Percentiles rank a stretch among this genome's conserved stretches.
Conservation (phyloP, 2,888 invertebrate genomes). For the Oegoconia quadripuncta region DNA sequence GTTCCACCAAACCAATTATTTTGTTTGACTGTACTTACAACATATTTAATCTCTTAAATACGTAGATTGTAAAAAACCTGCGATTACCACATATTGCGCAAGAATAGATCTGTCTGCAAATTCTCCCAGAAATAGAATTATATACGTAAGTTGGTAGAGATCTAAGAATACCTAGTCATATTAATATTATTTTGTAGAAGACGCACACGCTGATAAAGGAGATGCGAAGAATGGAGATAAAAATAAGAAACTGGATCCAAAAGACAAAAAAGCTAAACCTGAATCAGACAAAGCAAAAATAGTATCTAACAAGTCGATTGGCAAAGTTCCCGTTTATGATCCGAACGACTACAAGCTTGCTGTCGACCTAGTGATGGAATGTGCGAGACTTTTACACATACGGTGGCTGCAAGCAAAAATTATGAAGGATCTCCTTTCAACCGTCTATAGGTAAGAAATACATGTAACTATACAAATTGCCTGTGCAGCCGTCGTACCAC, state of each 20-base stretch:
- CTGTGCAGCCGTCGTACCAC: no score
- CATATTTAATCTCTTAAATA: no score
- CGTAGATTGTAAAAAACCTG: no score
- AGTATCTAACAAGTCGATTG: background rate
- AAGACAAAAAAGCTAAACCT: background rate
- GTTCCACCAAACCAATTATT: no score
- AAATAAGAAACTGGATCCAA: background rate
- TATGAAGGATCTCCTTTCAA: constrained; percentile 24
- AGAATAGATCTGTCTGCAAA: no score
- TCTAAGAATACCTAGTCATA: no score
- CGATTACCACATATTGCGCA: no score
- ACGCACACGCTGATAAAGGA: background rate
- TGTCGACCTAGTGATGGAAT: constrained; percentile 23
- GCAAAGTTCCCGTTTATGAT: background rate
- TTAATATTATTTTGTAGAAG: no score
- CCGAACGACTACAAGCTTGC: background rate
- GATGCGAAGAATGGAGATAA: background rate
- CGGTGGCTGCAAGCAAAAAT: constrained; percentile 34
- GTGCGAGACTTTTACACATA: constrained; percentile 30
- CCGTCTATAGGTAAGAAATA: constrained; percentile 27
- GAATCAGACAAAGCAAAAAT: background rate
- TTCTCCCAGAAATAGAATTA: no score
- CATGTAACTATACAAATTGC: no score
- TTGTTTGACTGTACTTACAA: no score
- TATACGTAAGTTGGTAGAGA: no score